Conservation (phyloP, 2,113 vertebrate species). For the Neofelis nebulosa region DNA sequence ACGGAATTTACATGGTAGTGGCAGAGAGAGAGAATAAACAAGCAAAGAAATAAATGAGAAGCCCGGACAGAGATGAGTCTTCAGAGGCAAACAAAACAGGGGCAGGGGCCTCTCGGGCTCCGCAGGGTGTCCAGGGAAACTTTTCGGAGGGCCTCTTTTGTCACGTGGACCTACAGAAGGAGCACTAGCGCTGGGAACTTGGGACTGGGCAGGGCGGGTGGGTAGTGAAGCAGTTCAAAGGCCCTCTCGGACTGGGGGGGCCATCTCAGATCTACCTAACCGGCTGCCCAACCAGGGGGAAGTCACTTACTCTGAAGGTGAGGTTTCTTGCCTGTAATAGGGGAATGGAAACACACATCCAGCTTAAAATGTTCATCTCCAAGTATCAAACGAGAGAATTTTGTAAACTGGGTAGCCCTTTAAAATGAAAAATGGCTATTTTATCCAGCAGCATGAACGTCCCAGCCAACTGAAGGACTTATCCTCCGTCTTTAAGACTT, state of each 20-base stretch:
- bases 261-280: background rate
- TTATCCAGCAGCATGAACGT: background rate
- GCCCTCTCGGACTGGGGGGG: background rate
- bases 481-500: background rate
- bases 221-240: background rate
- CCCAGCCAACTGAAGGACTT: background rate
- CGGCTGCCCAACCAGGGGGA: background rate
- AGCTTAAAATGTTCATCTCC: background rate
- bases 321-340: background rate
- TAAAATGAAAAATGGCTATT: background rate
- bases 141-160: background rate
- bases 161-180: background rate
- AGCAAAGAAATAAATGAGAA: background rate
- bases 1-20: background rate
- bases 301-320: background rate
- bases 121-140: background rate
- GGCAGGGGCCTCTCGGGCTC: background rate
- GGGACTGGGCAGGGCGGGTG: background rate
- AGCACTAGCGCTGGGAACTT: background rate
- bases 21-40: background rate
- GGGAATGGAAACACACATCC: background rate
- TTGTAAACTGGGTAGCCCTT: background rate
- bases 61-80: background rate
- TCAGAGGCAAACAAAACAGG: background rate
- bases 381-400: background rate